Conservation (phyloP, 2,113 vertebrate genomes). For the Gasterosteus nipponicus region DNA sequence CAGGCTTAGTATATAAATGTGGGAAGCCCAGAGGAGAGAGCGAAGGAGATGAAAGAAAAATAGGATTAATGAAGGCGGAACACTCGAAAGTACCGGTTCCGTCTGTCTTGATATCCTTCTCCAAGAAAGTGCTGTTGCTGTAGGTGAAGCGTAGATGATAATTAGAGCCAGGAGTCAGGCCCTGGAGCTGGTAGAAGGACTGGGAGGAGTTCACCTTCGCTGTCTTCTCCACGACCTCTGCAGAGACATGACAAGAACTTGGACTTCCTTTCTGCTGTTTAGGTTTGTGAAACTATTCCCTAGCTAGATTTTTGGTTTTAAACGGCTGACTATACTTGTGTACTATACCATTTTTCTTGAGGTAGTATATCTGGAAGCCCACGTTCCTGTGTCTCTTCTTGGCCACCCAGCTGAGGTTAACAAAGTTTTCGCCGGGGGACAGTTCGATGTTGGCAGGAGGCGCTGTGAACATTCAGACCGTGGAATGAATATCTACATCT, state of each 20-base stretch:
- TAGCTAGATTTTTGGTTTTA: neutral
- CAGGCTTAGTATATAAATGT: conserved; percentile 61
- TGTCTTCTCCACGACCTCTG: conserved; percentile 63
- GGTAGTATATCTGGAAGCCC: conserved; percentile 82
- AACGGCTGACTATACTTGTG: neutral
- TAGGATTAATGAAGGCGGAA: conserved; percentile 44
- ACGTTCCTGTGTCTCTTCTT: conserved; percentile 84
- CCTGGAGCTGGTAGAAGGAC: conserved; percentile 81
- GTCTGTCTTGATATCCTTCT: conserved; percentile 70
- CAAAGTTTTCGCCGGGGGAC: conserved; percentile 78
- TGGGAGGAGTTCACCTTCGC: conserved; percentile 81
- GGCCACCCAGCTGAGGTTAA: conserved; percentile 85
- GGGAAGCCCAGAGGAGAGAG: conserved; percentile 53
- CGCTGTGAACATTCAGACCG: conserved; percentile 52
- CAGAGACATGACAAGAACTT: conserved; percentile 24
- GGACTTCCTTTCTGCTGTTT: conserved; percentile 3
- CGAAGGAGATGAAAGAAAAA: conserved; percentile 47
- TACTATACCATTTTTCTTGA: conserved; percentile 72
- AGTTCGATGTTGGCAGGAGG: conserved; percentile 80
- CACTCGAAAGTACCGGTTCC: conserved; percentile 75
- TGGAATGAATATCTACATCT: neutral
- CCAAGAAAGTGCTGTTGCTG: conserved; percentile 70
- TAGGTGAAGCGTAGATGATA: conserved; percentile 77
- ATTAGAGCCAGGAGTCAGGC: conserved; percentile 80
- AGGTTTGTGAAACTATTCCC: neutral